Percentiles rank a stretch among this genome's conserved stretches.
Evolutionary conservation across 2,888 invertebrate species (phyloP).

Genomic region (Tuta absoluta): DNA sequence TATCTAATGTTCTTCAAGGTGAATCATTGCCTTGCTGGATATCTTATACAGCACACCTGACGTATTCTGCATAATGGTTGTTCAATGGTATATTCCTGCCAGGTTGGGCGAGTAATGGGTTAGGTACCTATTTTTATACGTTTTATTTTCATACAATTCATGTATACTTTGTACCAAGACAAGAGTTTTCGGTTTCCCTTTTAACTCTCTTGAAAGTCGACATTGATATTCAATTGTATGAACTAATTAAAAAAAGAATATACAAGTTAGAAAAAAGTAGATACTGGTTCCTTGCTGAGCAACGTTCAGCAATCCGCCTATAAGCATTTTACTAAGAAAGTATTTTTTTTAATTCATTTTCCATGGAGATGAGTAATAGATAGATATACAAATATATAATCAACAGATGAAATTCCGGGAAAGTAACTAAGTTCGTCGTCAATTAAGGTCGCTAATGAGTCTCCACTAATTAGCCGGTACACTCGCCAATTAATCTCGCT

Average conservation of each 20-base stretch:
- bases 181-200: too few relatives aligned
- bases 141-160: too few relatives aligned
- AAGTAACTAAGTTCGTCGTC: conserved; percentile 53
- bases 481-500: conserved; percentile 74
- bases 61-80: conserved; percentile 9
- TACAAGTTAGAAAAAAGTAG: too few relatives aligned
- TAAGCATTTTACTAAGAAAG: too few relatives aligned
- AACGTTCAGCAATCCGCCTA: too few relatives aligned
- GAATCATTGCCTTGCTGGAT: conserved; percentile 14
- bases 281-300: too few relatives aligned
- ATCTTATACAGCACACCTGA: not conserved
- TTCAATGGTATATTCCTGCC: not conserved
- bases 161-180: too few relatives aligned
- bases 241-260: too few relatives aligned
- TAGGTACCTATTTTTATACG: too few relatives aligned
- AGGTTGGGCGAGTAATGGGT: not conserved
- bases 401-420: conserved; percentile 50
- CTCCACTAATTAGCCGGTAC: conserved; percentile 70
- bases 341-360: not conserved
- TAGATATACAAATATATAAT: not conserved
- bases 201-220: too few relatives aligned
- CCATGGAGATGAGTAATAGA: not conserved
- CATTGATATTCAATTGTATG: too few relatives aligned
- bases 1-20: conserved; percentile 24
- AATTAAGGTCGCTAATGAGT: conserved; percentile 76